Base-by-base conservation (phyloP, 2,113 vertebrate genomes). In the Camelus bactrianus region DNA sequence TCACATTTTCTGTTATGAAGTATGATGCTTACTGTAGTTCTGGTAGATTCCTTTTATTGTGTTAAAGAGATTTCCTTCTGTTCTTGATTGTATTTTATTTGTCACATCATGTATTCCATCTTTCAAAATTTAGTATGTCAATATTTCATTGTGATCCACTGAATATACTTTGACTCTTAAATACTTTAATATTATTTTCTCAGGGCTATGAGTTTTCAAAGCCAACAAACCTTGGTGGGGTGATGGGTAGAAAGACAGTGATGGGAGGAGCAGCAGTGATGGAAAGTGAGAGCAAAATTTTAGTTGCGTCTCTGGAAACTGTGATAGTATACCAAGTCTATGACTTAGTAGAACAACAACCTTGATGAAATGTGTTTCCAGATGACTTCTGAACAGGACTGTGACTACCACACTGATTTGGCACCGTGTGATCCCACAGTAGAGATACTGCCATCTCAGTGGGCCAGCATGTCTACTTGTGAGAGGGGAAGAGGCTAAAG, bases 341-440 rank as follows among this genome's bases (percentile, higher is more conserved):
- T 69, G 76, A 94, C 70, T 35, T 82, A 88, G 19, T 24, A 73
- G 81, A 80, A 85, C 19, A 94, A 91, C 65, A 91, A 10, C 73
- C 50, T n/a, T 87, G 26, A 56, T 24, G 42, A 42, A 89, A 85
- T 72, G 54, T 76, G 30, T 93, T 92, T 81, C 75, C 72, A 81
- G 82, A 70, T 86, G 46, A 60, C 42, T 94, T 96, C 38, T 56
- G 35, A 91, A 81, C 24, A 20, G 2, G 64, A 15, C 35, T 32
- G 10, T 32, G 54, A 26, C 32, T 35, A 30, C 72, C 80, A 54
- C 65, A 50, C 32, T 30, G 42, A 70, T 10, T 93, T 85, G 72
- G 72, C 65, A 32, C 52, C 52, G 26, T 72, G n/a, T 38, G 28
- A 89, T 82, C 19, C 42, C 42, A 35, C 24, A n/a, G 48, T 58